phyloP scores from a whole-genome alignment of 1,140 invertebrate genomes.

The Saccostrea echinata region DNA sequence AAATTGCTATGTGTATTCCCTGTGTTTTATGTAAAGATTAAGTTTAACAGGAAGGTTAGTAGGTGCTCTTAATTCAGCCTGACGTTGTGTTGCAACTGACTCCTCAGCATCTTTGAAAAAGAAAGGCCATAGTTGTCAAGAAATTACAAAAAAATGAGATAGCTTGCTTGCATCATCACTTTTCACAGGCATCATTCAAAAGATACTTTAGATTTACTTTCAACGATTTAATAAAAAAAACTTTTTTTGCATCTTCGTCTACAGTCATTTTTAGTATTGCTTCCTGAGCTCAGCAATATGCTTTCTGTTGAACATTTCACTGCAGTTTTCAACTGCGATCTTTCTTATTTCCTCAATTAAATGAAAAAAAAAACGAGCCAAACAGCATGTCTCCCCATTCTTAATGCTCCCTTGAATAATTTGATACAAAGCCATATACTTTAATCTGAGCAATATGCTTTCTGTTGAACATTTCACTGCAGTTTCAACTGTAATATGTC shows the following conservation, averaged over 20 bases:
- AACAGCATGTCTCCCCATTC: slow-evolving; percentile 10
- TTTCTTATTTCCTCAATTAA: slow-evolving; percentile 26
- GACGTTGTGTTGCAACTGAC: slow-evolving; percentile 27
- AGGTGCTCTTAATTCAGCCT: slow-evolving; percentile 41
- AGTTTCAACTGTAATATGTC: too few relatives aligned
- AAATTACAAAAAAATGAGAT: not conserved
- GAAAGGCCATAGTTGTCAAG: not conserved
- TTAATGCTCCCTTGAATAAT: not conserved
- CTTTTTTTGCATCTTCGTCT: not conserved
- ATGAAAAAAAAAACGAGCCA: slow-evolving; percentile 17
- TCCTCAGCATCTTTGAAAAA: slow-evolving; percentile 43
- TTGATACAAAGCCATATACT: not conserved
- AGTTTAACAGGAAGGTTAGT: slow-evolving; percentile 35
- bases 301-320: slow-evolving; percentile 27
- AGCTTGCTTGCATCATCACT: not conserved
- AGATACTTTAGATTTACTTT: slow-evolving; percentile 23
- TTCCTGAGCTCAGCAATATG: not conserved
- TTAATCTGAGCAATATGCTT: too few relatives aligned
- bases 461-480: too few relatives aligned
- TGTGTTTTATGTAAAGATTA: slow-evolving; percentile 43
- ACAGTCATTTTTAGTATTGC: not conserved
- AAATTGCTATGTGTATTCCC: not conserved
- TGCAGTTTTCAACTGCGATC: not conserved
- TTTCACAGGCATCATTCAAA: not conserved
- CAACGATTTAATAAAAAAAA: slow-evolving; percentile 37